These are phyloP conservation scores for Eriocheir sinensis DNA, from an alignment of 1,140 invertebrate species.

Conservation along the genomic window DNA sequence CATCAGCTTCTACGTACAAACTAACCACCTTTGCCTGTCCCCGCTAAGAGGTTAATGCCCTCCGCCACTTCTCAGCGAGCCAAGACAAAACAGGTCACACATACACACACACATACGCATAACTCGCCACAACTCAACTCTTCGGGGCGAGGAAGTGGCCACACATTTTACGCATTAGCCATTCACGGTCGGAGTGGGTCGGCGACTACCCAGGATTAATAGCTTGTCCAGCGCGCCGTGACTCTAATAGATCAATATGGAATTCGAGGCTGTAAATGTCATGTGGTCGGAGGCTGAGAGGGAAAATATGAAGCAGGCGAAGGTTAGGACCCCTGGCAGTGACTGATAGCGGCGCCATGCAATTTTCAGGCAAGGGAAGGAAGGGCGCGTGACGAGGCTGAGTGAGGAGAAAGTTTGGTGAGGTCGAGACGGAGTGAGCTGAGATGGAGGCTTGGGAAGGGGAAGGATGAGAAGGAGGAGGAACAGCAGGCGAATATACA, in stretches of 20 bases:
- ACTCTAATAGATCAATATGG: constrained; percentile 58
- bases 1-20: no score
- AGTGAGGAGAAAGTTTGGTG: no score
- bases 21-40: no score
- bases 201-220: constrained; percentile 17
- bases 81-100: no score
- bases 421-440: neutral
- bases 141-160: neutral
- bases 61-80: no score
- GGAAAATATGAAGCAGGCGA: constrained; percentile 51
- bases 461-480: neutral
- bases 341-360: constrained; percentile 41
- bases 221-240: neutral
- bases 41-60: no score
- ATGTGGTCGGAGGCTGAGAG: neutral
- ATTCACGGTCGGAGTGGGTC: constrained; percentile 32
- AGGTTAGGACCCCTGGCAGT: constrained; percentile 31
- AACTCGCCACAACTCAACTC: no score
- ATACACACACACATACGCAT: no score
- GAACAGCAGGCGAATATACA: no score
- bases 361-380: neutral
- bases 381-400: neutral
- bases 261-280: constrained; percentile 37
- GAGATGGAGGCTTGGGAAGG: no score
- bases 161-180: constrained; percentile 34